Conservation (phyloP, 2,797 vertebrate genomes). For the Taenioides sp. region DNA sequence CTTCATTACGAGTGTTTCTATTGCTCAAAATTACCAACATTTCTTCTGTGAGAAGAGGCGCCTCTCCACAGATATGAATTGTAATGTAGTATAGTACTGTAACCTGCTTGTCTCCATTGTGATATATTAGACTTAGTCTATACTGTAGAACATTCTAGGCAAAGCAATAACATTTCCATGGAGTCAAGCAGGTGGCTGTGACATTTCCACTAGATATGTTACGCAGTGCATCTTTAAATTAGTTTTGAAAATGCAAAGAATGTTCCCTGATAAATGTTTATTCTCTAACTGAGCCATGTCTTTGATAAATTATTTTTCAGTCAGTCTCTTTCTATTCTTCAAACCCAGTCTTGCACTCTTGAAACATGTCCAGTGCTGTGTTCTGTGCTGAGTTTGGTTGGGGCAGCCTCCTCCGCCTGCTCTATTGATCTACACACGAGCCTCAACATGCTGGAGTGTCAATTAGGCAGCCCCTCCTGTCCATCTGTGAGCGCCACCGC, state of each 20-base stretch:
- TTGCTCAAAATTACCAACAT: too few relatives aligned
- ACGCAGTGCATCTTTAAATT: too few relatives aligned
- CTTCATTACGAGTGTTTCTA: too few relatives aligned
- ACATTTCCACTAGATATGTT: too few relatives aligned
- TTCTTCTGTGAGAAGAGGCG: too few relatives aligned
- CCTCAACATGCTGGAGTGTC: conserved; percentile 71
- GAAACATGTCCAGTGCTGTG: conserved; percentile 29
- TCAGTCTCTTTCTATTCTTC: conserved; percentile 20
- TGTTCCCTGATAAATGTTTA: neutral
- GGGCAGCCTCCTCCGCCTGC: conserved; percentile 52
- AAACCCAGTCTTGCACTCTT: conserved; percentile 29
- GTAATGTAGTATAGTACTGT: too few relatives aligned
- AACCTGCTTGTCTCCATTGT: too few relatives aligned
- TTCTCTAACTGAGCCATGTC: conserved; percentile 6
- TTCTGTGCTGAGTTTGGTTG: conserved; percentile 56
- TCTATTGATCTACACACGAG: conserved; percentile 70
- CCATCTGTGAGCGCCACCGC: conserved; percentile 61
- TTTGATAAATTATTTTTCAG: conserved; percentile 34
- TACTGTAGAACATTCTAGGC: too few relatives aligned
- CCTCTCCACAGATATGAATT: too few relatives aligned
- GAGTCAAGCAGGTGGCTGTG: too few relatives aligned
- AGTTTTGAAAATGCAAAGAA: neutral
- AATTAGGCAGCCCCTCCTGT: conserved; percentile 68
- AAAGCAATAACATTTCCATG: too few relatives aligned
- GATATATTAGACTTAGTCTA: too few relatives aligned